Conservation (phyloP, 2,888 invertebrate species). For the Ellobium chinense region DNA sequence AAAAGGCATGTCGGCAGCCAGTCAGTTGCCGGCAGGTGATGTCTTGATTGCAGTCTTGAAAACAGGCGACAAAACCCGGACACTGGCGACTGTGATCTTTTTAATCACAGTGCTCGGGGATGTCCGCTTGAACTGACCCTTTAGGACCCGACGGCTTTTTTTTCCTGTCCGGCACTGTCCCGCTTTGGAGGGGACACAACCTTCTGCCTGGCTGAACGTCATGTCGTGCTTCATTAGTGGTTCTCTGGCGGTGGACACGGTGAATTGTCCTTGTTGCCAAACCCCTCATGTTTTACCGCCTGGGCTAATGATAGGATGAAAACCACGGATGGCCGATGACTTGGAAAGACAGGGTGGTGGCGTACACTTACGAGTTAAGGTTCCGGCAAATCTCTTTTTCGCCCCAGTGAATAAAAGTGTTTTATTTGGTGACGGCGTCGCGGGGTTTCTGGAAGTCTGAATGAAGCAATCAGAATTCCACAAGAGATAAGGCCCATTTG, state of each 20-base stretch:
- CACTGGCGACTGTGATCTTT: neutral
- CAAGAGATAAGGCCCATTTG: too few relatives aligned
- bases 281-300: neutral
- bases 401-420: too few relatives aligned
- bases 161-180: neutral
- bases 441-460: too few relatives aligned
- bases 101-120: neutral
- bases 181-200: neutral
- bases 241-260: neutral
- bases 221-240: neutral
- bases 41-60: neutral
- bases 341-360: neutral
- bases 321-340: neutral
- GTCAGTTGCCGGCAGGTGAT: neutral
- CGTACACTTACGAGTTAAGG: neutral
- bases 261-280: neutral
- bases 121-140: too few relatives aligned
- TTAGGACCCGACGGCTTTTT: neutral
- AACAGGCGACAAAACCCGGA: neutral
- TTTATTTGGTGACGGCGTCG: too few relatives aligned
- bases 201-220: neutral
- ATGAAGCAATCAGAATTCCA: too few relatives aligned
- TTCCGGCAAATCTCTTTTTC: too few relatives aligned
- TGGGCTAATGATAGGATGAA: neutral
- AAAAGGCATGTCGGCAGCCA: neutral